Base-by-base conservation (phyloP, 2,888 invertebrate genomes). In the Lordiphosa andalusiaca region DNA sequence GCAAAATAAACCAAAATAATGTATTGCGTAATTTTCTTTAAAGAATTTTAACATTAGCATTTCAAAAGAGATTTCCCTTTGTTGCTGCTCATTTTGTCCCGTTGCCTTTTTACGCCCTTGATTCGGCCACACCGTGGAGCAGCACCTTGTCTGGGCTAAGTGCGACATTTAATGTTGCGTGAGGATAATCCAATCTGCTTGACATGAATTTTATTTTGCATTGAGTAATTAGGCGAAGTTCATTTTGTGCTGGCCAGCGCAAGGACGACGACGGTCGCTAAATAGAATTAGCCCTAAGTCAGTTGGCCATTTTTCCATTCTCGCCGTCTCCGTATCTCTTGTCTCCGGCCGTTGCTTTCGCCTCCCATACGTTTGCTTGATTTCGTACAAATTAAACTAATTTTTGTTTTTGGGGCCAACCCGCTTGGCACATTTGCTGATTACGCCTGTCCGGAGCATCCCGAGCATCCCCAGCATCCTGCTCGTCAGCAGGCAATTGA, bases 111-210 rank as follows among this genome's bases (percentile, higher is more conserved):
- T 61, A 67, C 67, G 66, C 67, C 63, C 65, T 61, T 74, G 67
- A 75, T 69, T 58, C 58, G 48, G 38, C 49, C 58, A 49, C 67
- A 62, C 55, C 49, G 30, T 13, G 36, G 35, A 12, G 21, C 33
- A 3, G 33, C 46, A 7, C 13, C 16, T 33, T 19, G 58, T 9
- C 56, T 65, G 63, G 67, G 41, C 56, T 78, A 78, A 75, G 81
- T 76, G 85, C 81, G 76, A 71, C 78, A 78, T 81, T 85, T 81
- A 77, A 81, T 85, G 82, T 78, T 82, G 81, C 83, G 74, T 73
- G 81, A 84, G 85, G 80, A 86, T 84, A 86, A 86, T 86, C 84
- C 83, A 84, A 84, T 84, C 86, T 86, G 80, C 82, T 74, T 84
- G 83, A 71, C 85, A 85, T 84, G 84, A 84, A 84, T 84, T 84